phyloP scores from a whole-genome alignment of 1,140 invertebrate genomes.

The Holotrichia oblita region DNA sequence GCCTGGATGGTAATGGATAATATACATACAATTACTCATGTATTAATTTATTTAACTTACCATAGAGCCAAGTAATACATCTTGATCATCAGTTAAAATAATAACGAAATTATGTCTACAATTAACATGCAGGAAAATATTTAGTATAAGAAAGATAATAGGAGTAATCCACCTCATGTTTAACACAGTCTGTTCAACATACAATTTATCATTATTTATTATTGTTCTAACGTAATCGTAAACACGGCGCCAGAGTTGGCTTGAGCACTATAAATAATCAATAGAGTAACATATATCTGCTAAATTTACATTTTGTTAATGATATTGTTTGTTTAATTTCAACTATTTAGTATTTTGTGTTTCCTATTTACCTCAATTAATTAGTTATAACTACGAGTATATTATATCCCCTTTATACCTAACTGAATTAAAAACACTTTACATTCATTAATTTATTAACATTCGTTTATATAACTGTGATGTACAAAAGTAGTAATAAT shows the following conservation, averaged over 20 bases:
- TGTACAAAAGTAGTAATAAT: too few species aligned
- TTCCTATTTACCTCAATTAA: too few species aligned
- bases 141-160: neutral
- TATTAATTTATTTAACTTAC: conserved; percentile 63
- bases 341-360: too few species aligned
- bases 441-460: too few species aligned
- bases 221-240: neutral
- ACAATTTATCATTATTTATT: neutral
- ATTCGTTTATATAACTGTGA: too few species aligned
- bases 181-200: neutral
- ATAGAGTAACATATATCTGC: neutral
- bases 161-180: neutral
- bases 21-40: conserved; percentile 60
- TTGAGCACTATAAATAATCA: neutral
- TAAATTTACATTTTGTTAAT: too few species aligned
- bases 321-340: too few species aligned
- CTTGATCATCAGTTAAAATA: conserved; percentile 88
- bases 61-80: conserved; percentile 78
- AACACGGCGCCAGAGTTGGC: neutral
- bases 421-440: too few species aligned
- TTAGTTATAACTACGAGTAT: too few species aligned
- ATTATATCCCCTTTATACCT: too few species aligned
- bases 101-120: conserved; percentile 78
- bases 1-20: conserved; percentile 54
- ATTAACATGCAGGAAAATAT: conserved; percentile 43